A percentile compares a stretch with the other conserved stretches of the same genome.
Conservation (phyloP, 2,888 invertebrate genomes). For the Cryptophagus acutangulus region DNA sequence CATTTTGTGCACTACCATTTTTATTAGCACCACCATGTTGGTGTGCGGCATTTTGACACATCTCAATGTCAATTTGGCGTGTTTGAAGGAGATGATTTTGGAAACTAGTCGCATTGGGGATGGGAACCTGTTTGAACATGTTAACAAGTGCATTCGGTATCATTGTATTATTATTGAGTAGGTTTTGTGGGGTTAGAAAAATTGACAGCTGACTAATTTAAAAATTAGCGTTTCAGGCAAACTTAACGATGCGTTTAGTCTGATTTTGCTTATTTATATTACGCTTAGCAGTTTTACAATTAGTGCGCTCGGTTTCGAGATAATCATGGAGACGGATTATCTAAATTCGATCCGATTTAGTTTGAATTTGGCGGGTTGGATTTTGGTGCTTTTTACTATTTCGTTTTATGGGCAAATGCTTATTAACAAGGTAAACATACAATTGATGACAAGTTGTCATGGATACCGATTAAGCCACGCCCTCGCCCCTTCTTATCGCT, state of each 20-base stretch:
- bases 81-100: not conserved
- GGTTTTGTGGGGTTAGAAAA: conserved; percentile 4
- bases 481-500: too few relatives aligned
- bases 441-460: not conserved
- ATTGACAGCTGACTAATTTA: not conserved
- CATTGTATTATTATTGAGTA: conserved; percentile 30
- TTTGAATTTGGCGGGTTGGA: conserved; percentile 36
- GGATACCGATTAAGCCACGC: too few relatives aligned
- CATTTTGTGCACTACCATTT: conserved; percentile 24
- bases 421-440: conserved; percentile 30
- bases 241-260: conserved; percentile 28
- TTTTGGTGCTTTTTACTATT: conserved; percentile 32
- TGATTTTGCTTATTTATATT: conserved; percentile 36
- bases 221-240: conserved; percentile 17
- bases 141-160: conserved; percentile 25
- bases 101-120: conserved; percentile 4
- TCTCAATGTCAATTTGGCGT: conserved; percentile 25
- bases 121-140: conserved; percentile 11
- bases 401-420: conserved; percentile 36
- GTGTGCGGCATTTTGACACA: conserved; percentile 32
- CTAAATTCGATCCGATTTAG: conserved; percentile 30
- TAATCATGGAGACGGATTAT: conserved; percentile 29
- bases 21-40: conserved; percentile 31
- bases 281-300: conserved; percentile 35
- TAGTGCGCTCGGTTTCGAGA: conserved; percentile 34